Percentiles rank a stretch among this genome's conserved stretches.
Evolutionary conservation across 1,140 invertebrate genomes (phyloP).

Genomic region (Choristoneura fumiferana): DNA sequence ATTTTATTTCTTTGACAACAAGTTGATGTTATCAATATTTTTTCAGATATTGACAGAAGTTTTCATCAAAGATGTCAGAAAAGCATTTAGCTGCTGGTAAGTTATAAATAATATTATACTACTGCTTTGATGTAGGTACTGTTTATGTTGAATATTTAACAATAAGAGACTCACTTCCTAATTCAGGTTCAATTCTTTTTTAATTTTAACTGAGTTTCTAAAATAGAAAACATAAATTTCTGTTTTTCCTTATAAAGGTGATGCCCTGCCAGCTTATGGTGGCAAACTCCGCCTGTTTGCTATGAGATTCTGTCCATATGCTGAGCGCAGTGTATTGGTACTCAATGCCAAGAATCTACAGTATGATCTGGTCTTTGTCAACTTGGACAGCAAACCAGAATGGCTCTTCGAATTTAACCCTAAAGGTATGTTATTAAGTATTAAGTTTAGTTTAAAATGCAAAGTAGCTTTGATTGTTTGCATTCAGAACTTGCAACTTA

Average conservation of each 20-base stretch:
- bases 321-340: slow-evolving; percentile 89
- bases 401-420: slow-evolving; percentile 86
- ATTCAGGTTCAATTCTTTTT: no score
- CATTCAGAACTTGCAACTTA: no score
- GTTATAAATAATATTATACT: slow-evolving; percentile 20
- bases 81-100: slow-evolving; percentile 72
- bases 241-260: slow-evolving; percentile 48
- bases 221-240: no score
- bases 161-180: no score
- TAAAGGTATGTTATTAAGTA: slow-evolving; percentile 60
- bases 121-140: no score
- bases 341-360: slow-evolving; percentile 90
- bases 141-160: no score
- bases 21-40: not conserved
- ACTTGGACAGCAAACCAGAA: slow-evolving; percentile 90
- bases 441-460: no score
- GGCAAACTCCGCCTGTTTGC: slow-evolving; percentile 90
- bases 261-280: slow-evolving; percentile 51
- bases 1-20: slow-evolving; percentile 7
- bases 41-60: slow-evolving; percentile 1
- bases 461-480: no score
- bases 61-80: slow-evolving; percentile 52
- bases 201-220: no score
- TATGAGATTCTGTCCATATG: slow-evolving; percentile 95
- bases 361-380: slow-evolving; percentile 91